These are phyloP conservation scores for Macrotrachela quadricornifera DNA, from an alignment of 1,140 invertebrate species.

Conservation along the genomic window DNA sequence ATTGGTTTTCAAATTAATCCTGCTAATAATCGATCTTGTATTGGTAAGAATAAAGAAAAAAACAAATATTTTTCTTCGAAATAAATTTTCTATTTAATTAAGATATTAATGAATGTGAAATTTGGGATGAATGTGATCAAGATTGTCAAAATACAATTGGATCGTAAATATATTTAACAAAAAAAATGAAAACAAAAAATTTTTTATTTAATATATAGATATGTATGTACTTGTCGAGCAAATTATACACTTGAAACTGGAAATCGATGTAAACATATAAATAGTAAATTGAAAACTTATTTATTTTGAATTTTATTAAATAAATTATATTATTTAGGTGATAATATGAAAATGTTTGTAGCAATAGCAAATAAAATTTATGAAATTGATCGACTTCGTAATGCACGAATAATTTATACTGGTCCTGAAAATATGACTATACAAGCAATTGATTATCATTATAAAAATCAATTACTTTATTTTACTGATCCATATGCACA, in stretches of 20 bases:
- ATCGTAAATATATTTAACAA: constrained; percentile 58
- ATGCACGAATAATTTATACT: too few relatives aligned
- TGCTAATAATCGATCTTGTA: constrained; percentile 61
- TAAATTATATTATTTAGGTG: too few relatives aligned
- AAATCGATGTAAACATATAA: not conserved
- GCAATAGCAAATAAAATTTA: too few relatives aligned
- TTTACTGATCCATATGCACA: too few relatives aligned
- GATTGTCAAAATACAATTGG: constrained; percentile 60
- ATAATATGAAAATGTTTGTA: too few relatives aligned
- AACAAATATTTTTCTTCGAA: too few relatives aligned
- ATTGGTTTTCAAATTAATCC: constrained; percentile 44
- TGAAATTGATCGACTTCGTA: too few relatives aligned
- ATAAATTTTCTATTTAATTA: not conserved
- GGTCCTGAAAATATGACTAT: too few relatives aligned
- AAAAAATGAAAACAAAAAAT: too few relatives aligned
- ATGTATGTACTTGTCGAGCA: not conserved
- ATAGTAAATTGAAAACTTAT: not conserved
- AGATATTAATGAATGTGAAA: constrained; percentile 72
- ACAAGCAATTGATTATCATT: too few relatives aligned
- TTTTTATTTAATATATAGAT: not conserved
- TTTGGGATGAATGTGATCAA: constrained; percentile 89
- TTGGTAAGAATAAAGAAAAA: constrained; percentile 35
- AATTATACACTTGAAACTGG: constrained; percentile 1
- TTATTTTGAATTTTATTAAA: too few relatives aligned
- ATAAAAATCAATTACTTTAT: too few relatives aligned